Conservation (phyloP, 1,140 invertebrate species). For the Rhyzopertha dominica region DNA sequence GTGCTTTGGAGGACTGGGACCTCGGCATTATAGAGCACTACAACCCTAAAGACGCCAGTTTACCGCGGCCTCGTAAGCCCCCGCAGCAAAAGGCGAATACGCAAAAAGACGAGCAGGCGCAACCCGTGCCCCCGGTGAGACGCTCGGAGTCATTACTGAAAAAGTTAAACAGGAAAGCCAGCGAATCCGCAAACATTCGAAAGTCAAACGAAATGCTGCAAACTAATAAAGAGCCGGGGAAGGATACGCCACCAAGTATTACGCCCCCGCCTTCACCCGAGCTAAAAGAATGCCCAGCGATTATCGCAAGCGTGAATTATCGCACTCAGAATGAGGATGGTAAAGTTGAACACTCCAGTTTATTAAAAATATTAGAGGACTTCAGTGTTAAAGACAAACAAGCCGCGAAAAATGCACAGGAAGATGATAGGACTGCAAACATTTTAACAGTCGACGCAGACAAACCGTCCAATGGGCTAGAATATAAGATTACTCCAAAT, state of each 20-base stretch:
- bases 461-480: too few species aligned
- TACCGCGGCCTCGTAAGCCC: slow-evolving; percentile 34
- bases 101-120: slow-evolving; percentile 22
- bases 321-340: slow-evolving; percentile 15
- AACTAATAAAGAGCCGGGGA: slow-evolving; percentile 10
- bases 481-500: too few species aligned
- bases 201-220: slow-evolving; percentile 2
- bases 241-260: slow-evolving; percentile 18
- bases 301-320: slow-evolving; percentile 6
- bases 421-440: too few species aligned
- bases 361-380: slow-evolving; percentile 37
- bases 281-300: slow-evolving; percentile 1
- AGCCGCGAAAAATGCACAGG: slow-evolving; percentile 2
- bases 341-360: slow-evolving; percentile 34
- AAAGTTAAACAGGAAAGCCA: slow-evolving; percentile 32
- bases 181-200: slow-evolving; percentile 15
- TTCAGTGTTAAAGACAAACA: slow-evolving; percentile 34
- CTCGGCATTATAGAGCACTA: slow-evolving; percentile 45
- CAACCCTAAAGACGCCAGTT: slow-evolving; percentile 41
- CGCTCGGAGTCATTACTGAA: slow-evolving; percentile 37
- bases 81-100: slow-evolving; percentile 12
- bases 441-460: too few species aligned
- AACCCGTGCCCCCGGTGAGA: slow-evolving; percentile 31
- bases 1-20: slow-evolving; percentile 48
- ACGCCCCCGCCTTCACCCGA: slow-evolving; percentile 37